A percentile compares a stretch with the other conserved stretches of the same genome.
phyloP scores from a whole-genome alignment of 1,140 invertebrate genomes.

The Drosophila novamexicana region DNA sequence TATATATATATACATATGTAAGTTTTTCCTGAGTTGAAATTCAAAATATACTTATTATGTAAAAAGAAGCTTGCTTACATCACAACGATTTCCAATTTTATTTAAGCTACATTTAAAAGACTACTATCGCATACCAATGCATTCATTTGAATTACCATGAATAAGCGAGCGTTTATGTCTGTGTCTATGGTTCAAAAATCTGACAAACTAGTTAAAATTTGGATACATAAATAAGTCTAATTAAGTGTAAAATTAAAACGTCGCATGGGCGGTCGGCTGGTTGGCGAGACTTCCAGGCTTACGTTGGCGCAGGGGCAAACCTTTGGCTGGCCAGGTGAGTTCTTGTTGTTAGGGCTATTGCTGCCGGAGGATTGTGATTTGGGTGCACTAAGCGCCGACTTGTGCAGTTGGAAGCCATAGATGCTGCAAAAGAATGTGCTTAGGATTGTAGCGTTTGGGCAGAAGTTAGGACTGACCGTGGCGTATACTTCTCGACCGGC shows the following conservation, averaged over 20 bases:
- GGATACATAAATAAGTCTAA: background rate
- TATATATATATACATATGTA: no score
- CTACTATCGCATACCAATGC: no score
- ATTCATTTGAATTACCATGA: no score
- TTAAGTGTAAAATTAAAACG: slow-evolving; percentile 20
- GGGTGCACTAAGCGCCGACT: slow-evolving; percentile 5
- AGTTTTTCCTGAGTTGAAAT: no score
- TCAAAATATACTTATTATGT: no score
- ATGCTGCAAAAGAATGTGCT: slow-evolving; percentile 4
- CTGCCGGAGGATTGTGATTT: background rate
- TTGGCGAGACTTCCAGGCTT: background rate
- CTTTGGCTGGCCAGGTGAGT: background rate
- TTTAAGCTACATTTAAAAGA: no score
- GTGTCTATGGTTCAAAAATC: no score
- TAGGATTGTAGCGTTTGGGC: background rate
- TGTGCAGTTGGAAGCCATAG: slow-evolving; percentile 36
- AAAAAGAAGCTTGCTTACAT: no score
- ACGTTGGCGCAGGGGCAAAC: background rate
- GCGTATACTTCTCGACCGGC: slow-evolving; percentile 16
- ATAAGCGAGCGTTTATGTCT: no score
- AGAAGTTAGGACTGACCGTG: slow-evolving; percentile 13
- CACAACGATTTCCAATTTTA: no score
- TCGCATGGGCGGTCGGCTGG: background rate
- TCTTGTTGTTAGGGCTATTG: background rate
- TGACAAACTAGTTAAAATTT: no score